Evolutionary conservation across 2,113 vertebrate genomes (phyloP).

Genomic region (Plecotus auritus): DNA sequence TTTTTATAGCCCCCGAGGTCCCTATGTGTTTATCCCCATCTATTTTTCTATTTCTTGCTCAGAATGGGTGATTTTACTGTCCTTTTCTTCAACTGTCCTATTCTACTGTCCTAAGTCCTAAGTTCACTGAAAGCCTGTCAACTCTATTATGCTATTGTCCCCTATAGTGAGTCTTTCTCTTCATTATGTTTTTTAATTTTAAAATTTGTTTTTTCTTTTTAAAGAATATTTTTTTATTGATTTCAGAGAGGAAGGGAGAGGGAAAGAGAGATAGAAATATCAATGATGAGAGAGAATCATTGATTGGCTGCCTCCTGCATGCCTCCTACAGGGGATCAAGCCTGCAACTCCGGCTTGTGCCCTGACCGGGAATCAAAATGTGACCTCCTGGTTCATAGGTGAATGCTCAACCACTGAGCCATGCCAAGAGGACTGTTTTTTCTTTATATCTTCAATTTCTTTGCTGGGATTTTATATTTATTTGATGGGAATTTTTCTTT

Average conservation of each 20-base stretch:
- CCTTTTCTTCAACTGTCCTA: neutral
- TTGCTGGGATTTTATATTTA: neutral
- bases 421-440: neutral
- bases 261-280: too few relatives aligned
- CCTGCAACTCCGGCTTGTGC: too few relatives aligned
- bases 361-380: too few relatives aligned
- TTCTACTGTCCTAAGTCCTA: neutral
- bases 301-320: too few relatives aligned
- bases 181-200: neutral
- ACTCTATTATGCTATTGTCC: neutral
- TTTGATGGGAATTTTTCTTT: neutral
- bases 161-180: neutral
- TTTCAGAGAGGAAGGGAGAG: too few relatives aligned
- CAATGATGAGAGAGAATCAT: too few relatives aligned
- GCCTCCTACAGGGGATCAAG: too few relatives aligned
- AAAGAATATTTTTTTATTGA: too few relatives aligned
- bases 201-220: neutral
- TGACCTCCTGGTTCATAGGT: too few relatives aligned
- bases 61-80: neutral
- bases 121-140: neutral
- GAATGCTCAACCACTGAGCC: too few relatives aligned
- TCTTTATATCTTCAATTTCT: neutral
- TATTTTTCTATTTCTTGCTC: neutral
- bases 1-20: neutral
- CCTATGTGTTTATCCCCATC: neutral